Evolutionary conservation across 1,140 invertebrate species (phyloP).

Genomic region (Ctenoplectra terminalis): DNA sequence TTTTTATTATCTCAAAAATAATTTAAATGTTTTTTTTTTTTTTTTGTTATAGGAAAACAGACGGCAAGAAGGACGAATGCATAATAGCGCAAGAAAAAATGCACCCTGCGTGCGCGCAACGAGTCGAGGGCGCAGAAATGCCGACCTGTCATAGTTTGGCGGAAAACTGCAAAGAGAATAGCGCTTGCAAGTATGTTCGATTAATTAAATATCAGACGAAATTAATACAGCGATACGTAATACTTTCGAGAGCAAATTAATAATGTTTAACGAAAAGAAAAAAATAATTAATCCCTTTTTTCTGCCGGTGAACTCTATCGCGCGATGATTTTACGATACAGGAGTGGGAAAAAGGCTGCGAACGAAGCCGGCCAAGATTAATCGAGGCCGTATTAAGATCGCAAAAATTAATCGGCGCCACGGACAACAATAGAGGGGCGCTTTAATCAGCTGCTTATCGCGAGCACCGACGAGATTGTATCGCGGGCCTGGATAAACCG

Average conservation of each 20-base stretch:
- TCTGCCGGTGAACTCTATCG: too few relatives aligned
- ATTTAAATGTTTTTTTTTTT: background rate
- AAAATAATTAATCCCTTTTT: background rate
- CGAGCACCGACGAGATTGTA: conserved; percentile 20
- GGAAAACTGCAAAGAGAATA: conserved; percentile 89
- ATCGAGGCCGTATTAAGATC: conserved; percentile 27
- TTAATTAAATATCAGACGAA: too few relatives aligned
- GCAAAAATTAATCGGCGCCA: conserved; percentile 22
- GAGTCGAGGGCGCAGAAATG: conserved; percentile 87
- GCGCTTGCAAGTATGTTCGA: conserved; percentile 86
- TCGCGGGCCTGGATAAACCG: conserved; percentile 29
- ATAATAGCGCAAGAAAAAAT: conserved; percentile 93
- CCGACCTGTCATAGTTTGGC: conserved; percentile 92
- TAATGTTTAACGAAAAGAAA: background rate
- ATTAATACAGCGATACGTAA: too few relatives aligned
- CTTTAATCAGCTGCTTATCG: conserved; percentile 17
- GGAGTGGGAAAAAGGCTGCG: background rate
- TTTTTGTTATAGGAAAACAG: conserved; percentile 86
- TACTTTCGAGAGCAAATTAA: too few relatives aligned
- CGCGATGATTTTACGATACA: too few relatives aligned
- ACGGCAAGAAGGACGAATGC: conserved; percentile 91
- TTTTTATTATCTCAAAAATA: background rate
- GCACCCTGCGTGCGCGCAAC: conserved; percentile 93
- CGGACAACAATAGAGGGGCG: background rate
- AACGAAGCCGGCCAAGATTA: background rate